Base-by-base conservation (phyloP, 2,888 invertebrate species). In the Mesoligia furuncula region DNA sequence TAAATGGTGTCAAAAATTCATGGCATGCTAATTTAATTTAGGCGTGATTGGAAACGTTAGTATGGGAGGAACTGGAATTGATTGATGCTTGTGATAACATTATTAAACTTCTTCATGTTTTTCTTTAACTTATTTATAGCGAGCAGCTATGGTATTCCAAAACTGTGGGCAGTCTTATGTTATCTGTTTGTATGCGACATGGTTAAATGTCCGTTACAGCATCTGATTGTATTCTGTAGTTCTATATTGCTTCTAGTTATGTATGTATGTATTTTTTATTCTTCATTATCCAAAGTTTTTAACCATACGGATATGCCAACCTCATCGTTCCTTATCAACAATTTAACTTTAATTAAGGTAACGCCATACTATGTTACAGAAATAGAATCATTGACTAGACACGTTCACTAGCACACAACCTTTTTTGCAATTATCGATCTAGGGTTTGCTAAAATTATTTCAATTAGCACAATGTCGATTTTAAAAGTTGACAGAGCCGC, bases 1-100 rank as follows among this genome's bases (percentile, higher is more conserved):
- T 75, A 84, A 87, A 85, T 86, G 81, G 82, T 78, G 79, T 81
- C 77, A 83, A 87, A 89, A 85, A 85, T 85, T 85, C 83, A 87
- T 86, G 84, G 75, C 61, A 83, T 86, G 84, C 82, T 83, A 89
- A 85, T 87, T 80, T 84, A 79, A 87, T 89, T 85, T 62, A 8
- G n/a, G 24, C 67, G 20, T 69, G 57, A 51, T 57, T 64, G 1
- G 54, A 36, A 45, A 45, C 13, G 13, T 45, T 4, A 20, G 20
- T 67, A 36, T 39, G 45, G 17, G 45, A 48, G 48, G 9, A 1
- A 51, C 17, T 65, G 9, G 69, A 42, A 59, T 68, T 76, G 27
- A 71, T 76, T 62, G 64, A 65, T 69, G 67, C 17, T 61, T 48
- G 24, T 61, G 9, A 57, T 20, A 15, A 42, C 1, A 39, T 39